Evolutionary conservation across 2,113 vertebrate species (phyloP), one percentile per base, ranked within the genome.

Genomic region (Otolemur garnettii): DNA sequence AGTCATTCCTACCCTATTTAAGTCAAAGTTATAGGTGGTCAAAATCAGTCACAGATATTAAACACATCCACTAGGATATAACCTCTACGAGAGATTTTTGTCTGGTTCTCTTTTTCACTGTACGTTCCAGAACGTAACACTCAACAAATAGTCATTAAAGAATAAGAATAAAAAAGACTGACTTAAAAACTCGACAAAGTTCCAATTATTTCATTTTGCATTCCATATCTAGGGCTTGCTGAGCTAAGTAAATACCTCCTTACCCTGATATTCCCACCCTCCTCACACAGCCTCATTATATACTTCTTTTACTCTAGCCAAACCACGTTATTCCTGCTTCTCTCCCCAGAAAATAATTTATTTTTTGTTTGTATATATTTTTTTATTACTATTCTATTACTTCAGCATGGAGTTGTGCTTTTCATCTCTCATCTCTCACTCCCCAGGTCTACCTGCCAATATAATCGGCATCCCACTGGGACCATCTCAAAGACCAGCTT

Each of bases 131-230:
- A 88, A 74, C 10, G 18, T 81, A 85, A 42, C 2, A 86, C 30
- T 78, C 80, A 35, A 64, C 35, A 59, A 62, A 81, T 35, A 91
- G 57, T 83, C 74, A 55, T 2, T 66, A 83, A 91, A 93, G 84
- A 83, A 55, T 1, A 4, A 93, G 10, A 28, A 64, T 50, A 79
- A 81, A 30, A 88, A 66, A 81, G 81, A 11, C 59, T 71, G 15
- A 45, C n/a, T 69, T 55, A 93, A 84, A 77, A 92, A 69, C 72
- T 87, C 90, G 75, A 62, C 22, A 38, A 30, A 50, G 55, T 55
- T 91, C 53, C 33, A 81, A 94, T 81, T 81, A 91, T 22, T 91
- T 90, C 38, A 53, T 35, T 14, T 85, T 97, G 91, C 60, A 55
- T 89, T 95, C 30, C 86, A 80, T 15, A 71, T 19, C 4, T 62